Percentiles rank a stretch among this genome's conserved stretches.
Evolutionary conservation across 2,797 vertebrate species (phyloP).

Genomic region (Thripadectes ignobilis): DNA sequence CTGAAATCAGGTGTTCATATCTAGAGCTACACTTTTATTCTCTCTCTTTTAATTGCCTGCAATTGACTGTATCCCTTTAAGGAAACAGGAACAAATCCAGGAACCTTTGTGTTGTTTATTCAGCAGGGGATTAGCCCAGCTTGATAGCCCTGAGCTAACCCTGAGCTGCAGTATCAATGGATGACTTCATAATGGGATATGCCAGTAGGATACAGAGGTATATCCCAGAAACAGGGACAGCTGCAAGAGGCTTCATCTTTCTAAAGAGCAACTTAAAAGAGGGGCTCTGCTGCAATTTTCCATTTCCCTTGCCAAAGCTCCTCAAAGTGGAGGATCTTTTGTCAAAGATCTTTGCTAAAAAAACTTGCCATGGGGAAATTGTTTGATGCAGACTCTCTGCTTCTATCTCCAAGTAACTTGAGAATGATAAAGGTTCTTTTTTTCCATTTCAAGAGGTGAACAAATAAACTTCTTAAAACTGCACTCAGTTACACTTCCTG

Average conservation of each 20-base stretch:
- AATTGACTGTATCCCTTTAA: constrained; percentile 30
- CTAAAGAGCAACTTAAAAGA: not conserved
- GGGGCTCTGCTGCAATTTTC: not conserved
- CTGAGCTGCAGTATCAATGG: not conserved
- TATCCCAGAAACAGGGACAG: not conserved
- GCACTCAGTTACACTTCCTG: not conserved
- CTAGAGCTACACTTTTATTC: not conserved
- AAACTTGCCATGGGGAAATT: not conserved
- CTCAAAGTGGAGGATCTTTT: not conserved
- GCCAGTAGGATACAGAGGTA: not conserved
- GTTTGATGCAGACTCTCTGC: not conserved
- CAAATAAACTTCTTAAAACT: not conserved
- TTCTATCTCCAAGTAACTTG: not conserved
- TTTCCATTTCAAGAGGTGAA: not conserved
- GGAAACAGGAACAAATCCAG: constrained; percentile 63
- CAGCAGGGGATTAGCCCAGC: constrained; percentile 39
- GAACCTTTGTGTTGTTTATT: constrained; percentile 48
- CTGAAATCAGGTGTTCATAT: not conserved
- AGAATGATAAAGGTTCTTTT: not conserved
- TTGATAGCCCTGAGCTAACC: constrained; percentile 17
- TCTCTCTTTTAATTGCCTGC: constrained; percentile 25
- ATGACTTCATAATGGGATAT: not conserved
- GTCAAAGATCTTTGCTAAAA: not conserved
- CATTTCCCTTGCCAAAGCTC: not conserved
- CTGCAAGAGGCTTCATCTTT: not conserved